A percentile compares a stretch with the other conserved stretches of the same genome.
Evolutionary conservation across 2,888 invertebrate species (phyloP).

Genomic region (Odiellus spinosus): DNA sequence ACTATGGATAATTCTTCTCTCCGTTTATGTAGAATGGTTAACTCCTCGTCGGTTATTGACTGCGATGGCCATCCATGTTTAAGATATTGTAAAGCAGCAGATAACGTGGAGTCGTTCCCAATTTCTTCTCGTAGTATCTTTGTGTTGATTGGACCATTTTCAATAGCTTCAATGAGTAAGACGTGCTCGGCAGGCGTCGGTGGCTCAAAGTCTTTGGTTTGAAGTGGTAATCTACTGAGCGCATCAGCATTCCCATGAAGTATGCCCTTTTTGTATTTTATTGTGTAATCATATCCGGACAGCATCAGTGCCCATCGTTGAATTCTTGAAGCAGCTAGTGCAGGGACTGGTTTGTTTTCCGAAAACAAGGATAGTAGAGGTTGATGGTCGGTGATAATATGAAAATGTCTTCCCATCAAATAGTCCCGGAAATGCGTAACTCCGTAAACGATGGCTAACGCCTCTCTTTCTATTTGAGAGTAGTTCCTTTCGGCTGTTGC

Average conservation of each 20-base stretch:
- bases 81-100: neutral
- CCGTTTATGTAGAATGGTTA: neutral
- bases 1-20: neutral
- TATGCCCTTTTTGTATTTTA: neutral
- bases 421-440: neutral
- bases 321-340: neutral
- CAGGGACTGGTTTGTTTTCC: neutral
- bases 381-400: neutral
- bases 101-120: neutral
- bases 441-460: neutral
- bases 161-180: too few relatives aligned
- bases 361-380: neutral
- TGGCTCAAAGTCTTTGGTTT: too few relatives aligned
- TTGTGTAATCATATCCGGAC: neutral
- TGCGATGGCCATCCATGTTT: neutral
- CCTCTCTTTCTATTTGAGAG: neutral
- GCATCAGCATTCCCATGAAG: neutral
- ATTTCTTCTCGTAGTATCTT: neutral
- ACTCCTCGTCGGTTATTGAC: neutral
- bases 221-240: neutral
- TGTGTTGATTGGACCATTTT: too few relatives aligned
- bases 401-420: neutral
- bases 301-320: neutral
- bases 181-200: too few relatives aligned
- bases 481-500: neutral